A percentile compares a stretch with the other conserved stretches of the same genome.
These are phyloP conservation scores for Litoditis marina DNA, from an alignment of 2,888 invertebrate genomes.

Conservation along the genomic window DNA sequence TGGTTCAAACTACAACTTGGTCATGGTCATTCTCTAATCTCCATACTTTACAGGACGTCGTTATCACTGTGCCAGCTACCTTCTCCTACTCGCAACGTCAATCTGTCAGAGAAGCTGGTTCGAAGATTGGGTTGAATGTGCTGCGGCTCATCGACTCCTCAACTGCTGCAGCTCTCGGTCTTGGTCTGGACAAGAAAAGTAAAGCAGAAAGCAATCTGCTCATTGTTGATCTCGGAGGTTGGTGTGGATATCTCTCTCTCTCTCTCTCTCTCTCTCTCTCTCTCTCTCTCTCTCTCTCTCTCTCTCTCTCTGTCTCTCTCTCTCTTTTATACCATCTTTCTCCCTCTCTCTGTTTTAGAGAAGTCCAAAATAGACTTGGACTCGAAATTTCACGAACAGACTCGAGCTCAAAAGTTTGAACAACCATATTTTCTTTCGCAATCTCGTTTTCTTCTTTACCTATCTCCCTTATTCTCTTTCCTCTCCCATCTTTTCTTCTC, in stretches of 20 bases:
- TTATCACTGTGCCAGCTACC: background rate
- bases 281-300: no score
- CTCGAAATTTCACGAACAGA: no score
- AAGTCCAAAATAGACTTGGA: no score
- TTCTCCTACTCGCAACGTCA: background rate
- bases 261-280: no score
- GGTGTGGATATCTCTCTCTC: no score
- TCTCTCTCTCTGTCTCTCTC: background rate
- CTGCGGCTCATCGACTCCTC: background rate
- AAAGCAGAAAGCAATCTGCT: conserved; percentile 43
- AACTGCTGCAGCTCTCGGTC: background rate
- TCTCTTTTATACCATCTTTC: background rate
- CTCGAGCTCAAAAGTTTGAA: no score
- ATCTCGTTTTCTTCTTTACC: background rate
- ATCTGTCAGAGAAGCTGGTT: conserved; percentile 24
- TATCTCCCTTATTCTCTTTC: background rate
- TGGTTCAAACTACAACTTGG: no score
- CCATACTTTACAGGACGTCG: conserved; percentile 62
- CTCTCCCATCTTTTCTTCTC: background rate
- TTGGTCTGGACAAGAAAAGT: conserved; percentile 29
- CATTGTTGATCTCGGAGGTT: conserved; percentile 62
- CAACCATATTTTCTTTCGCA: background rate
- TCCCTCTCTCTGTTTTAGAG: no score
- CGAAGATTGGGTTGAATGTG: conserved; percentile 30
- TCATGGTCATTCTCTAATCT: no score